phyloP scores from a whole-genome alignment of 2,113 vertebrate species.

The Polyodon spathula region DNA sequence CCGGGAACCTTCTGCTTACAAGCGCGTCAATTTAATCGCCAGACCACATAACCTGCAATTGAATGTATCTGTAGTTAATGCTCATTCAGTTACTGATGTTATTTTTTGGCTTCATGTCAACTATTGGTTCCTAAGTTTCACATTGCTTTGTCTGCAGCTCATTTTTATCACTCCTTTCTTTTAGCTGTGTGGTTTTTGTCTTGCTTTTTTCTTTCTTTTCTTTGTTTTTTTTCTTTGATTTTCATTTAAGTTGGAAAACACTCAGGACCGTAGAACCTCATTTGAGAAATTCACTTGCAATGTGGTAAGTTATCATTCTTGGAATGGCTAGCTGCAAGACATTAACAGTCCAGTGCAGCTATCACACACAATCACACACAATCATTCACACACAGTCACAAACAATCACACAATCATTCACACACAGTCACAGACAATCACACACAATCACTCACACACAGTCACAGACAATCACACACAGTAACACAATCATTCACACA shows the following conservation, averaged over 20 bases:
- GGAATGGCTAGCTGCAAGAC: slow-evolving; percentile 35
- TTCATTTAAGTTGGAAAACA: slow-evolving; percentile 61
- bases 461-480: too few relatives aligned
- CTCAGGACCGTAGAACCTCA: slow-evolving; percentile 70
- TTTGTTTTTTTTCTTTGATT: slow-evolving; percentile 26
- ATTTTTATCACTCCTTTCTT: slow-evolving; percentile 47
- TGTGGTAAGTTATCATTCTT: slow-evolving; percentile 61
- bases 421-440: too few relatives aligned
- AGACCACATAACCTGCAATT: too few relatives aligned
- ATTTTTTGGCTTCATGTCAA: slow-evolving; percentile 2
- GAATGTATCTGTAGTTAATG: too few relatives aligned
- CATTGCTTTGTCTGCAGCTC: slow-evolving; percentile 32
- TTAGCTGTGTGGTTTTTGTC: slow-evolving; percentile 41
- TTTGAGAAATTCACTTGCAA: slow-evolving; percentile 75
- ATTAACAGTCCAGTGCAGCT: slow-evolving; percentile 9
- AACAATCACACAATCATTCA: too few relatives aligned
- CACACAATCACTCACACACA: too few relatives aligned
- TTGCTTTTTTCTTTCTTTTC: slow-evolving; percentile 31
- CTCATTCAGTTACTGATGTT: too few relatives aligned
- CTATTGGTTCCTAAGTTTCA: slow-evolving; percentile 24
- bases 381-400: too few relatives aligned
- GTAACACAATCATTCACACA: slow-evolving; percentile 2
- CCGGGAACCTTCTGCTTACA: too few relatives aligned
- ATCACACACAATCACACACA: slow-evolving; percentile 6
- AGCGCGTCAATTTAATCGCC: too few relatives aligned